Base-by-base conservation (phyloP, 1,140 invertebrate species). In the Coptotermes formosanus region DNA sequence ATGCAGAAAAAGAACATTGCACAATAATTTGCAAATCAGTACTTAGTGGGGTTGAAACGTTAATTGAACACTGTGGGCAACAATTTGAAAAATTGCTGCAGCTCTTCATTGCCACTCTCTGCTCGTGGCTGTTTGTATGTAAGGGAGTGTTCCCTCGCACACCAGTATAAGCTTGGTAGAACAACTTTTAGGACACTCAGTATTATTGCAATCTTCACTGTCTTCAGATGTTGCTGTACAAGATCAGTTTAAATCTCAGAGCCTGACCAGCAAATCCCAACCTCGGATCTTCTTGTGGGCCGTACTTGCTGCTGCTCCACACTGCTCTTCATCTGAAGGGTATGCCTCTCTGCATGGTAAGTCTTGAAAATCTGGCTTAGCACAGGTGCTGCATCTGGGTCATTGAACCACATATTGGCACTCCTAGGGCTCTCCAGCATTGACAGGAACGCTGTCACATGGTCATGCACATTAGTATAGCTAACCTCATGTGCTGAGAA, bases 261-360 rank as follows among this genome's bases (percentile, higher is more conserved):
- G 64, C n/a, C 2, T 75, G 64, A 8, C 64, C 8, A 30, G n/a
- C 64, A 75, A 30, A 75, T n/a, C 1, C 64, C 64, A 16, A 6
- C 64, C n/a, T 75, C 64, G 30, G 25, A 75, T 75, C 64, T 75
- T 75, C 64, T 30, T 8, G 64, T 11, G n/a, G 25, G 9, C 64
- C n/a, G 14, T 30, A 14, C 25, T 16, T 85, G 86, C 48, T 87
- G 86, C 64, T 83, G 84, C 64, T 87, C 86, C 44, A 85, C 81
- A 25, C 32, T 55, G 25, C 81, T 75, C 44, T 87, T 87, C 84
- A 85, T 83, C 38, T 87, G 86, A 21, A 87, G 59, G 23, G 86
- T 89, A 88, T 94, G 92, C 90, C 94, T 95, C 88, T 94, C 94
- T 7, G 93, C 91, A 89, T 94, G 93, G 90, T 94, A 95, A 55